Base-by-base conservation (phyloP, 2,888 invertebrate genomes). In the Selenia dentaria region DNA sequence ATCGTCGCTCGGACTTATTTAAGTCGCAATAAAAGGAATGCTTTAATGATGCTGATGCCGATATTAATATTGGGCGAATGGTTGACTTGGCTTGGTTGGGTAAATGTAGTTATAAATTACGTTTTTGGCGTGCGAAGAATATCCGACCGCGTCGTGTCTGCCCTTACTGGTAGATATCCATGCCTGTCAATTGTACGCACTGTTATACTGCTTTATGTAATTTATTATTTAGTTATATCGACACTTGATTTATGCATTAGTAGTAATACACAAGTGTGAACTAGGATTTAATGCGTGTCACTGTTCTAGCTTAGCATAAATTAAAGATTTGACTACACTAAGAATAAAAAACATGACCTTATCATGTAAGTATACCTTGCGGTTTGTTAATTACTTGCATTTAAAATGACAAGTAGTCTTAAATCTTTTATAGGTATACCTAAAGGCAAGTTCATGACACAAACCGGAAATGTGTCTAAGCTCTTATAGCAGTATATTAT, bases 21-120 rank as follows among this genome's bases (percentile, higher is more conserved):
- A 82, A 85, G 76, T 79, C 66, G 79, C 89, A 88, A 87, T 89
- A 89, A 88, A 88, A 88, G 89, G 89, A 82, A 88, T 88, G 81
- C 80, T 79, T 86, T 88, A 89, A 89, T 89, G 89, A 89, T 82
- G 86, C 75, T 79, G 83, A 79, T 73, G 83, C 76, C 70, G 74
- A 81, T 87, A 87, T 88, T 88, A 85, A 89, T 88, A 87, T 83
- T 74, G 83, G 69, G 63, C 69, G 74, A 79, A 72, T 74, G 59
- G 83, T 75, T 27, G 29, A 44, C 68, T 72, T 81, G 22, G 10
- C 25, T 25, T 4, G 74, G 67, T 77, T 78, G 71, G 57, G n/a
- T 79, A 76, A 81, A 84, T 83, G 81, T 85, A 84, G 85, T 83
- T 84, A 83, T 87, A 85, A 87, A 85, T 85, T 83, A 79, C 79